phyloP scores from a whole-genome alignment of 2,113 vertebrate genomes.

The Tor tambroides region DNA sequence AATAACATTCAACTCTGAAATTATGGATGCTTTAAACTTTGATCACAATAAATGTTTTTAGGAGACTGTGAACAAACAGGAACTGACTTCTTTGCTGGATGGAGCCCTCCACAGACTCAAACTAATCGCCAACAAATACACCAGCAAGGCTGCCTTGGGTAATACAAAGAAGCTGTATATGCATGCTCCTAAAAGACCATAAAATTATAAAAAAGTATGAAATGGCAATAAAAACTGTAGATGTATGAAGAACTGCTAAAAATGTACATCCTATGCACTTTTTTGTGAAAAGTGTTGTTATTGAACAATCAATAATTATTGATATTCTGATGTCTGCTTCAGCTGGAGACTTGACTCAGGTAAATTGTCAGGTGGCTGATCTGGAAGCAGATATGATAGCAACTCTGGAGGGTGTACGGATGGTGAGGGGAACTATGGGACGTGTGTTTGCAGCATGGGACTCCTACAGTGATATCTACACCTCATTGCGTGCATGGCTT shows the following conservation, averaged over 20 bases:
- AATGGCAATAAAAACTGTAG: background rate
- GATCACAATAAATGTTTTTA: conserved; percentile 48
- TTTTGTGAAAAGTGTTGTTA: background rate
- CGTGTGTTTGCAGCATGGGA: conserved; percentile 83
- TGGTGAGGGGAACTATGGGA: conserved; percentile 75
- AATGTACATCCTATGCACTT: too few relatives aligned
- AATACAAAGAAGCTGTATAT: background rate
- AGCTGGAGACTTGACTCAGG: conserved; percentile 80
- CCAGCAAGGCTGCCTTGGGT: conserved; percentile 77
- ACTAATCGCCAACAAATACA: conserved; percentile 73
- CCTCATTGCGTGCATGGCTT: conserved; percentile 82
- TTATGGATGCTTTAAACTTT: background rate
- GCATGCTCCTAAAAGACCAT: background rate
- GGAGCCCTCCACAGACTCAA: conserved; percentile 70
- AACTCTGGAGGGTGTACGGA: conserved; percentile 72
- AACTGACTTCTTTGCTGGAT: conserved; percentile 68
- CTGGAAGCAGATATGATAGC: conserved; percentile 74
- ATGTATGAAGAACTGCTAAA: too few relatives aligned
- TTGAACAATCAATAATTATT: too few relatives aligned
- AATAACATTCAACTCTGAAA: background rate
- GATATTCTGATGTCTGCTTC: conserved; percentile 25
- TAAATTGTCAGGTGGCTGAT: conserved; percentile 74
- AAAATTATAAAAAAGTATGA: background rate
- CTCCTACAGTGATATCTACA: conserved; percentile 79
- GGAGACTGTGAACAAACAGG: conserved; percentile 73